Evolutionary conservation across 2,888 invertebrate genomes (phyloP), one percentile per base, ranked within the genome.

Genomic region (Rhabditoides inermis): DNA sequence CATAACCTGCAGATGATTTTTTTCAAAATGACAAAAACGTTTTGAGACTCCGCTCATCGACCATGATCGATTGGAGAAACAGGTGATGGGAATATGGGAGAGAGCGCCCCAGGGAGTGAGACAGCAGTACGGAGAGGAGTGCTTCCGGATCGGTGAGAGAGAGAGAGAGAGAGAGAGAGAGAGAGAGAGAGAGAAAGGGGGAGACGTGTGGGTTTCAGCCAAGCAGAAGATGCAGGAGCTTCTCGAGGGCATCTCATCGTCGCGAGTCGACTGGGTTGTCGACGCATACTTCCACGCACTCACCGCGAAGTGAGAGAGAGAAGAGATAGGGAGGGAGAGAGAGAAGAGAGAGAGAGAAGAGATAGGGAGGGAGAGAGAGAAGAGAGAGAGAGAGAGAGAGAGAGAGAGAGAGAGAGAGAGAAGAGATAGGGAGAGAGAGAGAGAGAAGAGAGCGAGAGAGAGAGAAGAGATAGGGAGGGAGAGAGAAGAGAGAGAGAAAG

Each of bases 261-360:
- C 56, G 2, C 49, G 50, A 10, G 49, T 62, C 1, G 50, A 61
- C 22, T 32, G 49, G 18, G 69, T 72, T 0, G 56, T 70, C 36
- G 68, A 72, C 45, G 61, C 66, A 2, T 73, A 73, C 45, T 72
- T 63, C 45, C 69, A 72, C 39, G 72, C 72, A 0, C 53, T 70
- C 12, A 72, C 72, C 3, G 60, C 72, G 12, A 45, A 47, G 28
- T 58, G 40, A 6, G 40, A 6, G n/a, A 7, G 12, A 39, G 7
- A 18, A 10, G 7, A 18, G 6, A 18, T 12, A 39, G n/a, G 20
- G n/a, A 6, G 20, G 40, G n/a, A 20, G 40, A 20, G 7, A 20
- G n/a, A 18, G n/a, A 6, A 39, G 20, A 18, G 40, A 6, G 40
- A 6, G n/a, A 7, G 12, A 39, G 7, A 18, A 10, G 7, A 18